Conservation (phyloP, 2,888 invertebrate genomes). For the Pandemis heparana region DNA sequence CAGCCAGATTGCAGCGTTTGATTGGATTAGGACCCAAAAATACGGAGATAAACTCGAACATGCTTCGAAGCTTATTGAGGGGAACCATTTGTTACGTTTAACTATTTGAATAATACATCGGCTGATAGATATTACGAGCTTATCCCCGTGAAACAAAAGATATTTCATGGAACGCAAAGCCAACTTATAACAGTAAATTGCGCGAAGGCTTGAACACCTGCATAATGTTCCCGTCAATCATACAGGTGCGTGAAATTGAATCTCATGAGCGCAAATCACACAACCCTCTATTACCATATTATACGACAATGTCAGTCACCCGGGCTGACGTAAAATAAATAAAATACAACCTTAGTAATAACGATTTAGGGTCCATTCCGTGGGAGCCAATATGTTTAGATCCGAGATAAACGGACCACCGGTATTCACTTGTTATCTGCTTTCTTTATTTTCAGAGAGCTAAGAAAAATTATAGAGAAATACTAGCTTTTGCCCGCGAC, state of each 20-base stretch:
- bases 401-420: constrained; percentile 51
- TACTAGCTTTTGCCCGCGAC: too few relatives aligned
- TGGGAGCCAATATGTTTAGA: constrained; percentile 19
- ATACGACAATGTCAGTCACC: constrained; percentile 58
- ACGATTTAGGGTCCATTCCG: constrained; percentile 49
- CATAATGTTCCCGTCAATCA: constrained; percentile 80
- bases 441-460: constrained; percentile 49
- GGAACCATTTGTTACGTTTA: constrained; percentile 31
- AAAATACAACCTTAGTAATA: constrained; percentile 51
- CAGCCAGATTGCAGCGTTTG: constrained; percentile 3
- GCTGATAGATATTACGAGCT: constrained; percentile 25
- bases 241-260: constrained; percentile 80
- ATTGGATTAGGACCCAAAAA: constrained; percentile 10
- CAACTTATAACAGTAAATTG: constrained; percentile 70
- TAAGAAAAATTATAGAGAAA: neutral
- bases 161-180: constrained; percentile 54
- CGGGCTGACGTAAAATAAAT: constrained; percentile 42
- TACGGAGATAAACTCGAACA: constrained; percentile 12
- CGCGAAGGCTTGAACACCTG: constrained; percentile 67
- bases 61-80: constrained; percentile 1
- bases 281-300: constrained; percentile 67
- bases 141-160: constrained; percentile 54
- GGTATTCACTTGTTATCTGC: constrained; percentile 53
- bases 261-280: constrained; percentile 82
- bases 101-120: constrained; percentile 34